A percentile compares a stretch with the other conserved stretches of the same genome.
These are phyloP conservation scores for Pemphigus obesinymphae DNA, from an alignment of 1,140 invertebrate genomes.

Conservation along the genomic window DNA sequence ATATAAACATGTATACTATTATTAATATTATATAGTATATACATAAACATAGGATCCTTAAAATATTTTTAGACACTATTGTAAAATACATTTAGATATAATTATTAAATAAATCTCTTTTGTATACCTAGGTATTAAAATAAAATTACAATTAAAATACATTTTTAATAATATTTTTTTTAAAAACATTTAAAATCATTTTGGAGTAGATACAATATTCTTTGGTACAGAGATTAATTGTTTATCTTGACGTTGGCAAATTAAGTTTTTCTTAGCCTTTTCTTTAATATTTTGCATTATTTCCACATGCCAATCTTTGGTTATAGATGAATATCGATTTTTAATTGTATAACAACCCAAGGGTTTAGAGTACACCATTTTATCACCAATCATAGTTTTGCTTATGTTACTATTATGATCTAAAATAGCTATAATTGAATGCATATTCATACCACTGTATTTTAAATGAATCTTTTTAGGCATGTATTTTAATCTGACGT, in stretches of 20 bases:
- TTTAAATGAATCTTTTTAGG: slow-evolving; percentile 8
- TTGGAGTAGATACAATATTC: neutral
- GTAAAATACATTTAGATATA: neutral
- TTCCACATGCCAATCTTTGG: neutral
- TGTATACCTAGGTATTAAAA: neutral
- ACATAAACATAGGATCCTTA: neutral
- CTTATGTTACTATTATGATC: neutral
- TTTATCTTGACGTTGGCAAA: neutral
- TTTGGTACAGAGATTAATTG: neutral
- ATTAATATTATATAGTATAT: neutral
- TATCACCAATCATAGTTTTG: neutral
- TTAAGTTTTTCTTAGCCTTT: neutral
- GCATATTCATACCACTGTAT: neutral
- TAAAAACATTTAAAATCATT: neutral
- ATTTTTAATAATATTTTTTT: neutral
- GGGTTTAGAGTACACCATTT: neutral
- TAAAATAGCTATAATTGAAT: slow-evolving; percentile 3
- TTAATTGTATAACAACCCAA: neutral
- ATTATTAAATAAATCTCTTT: neutral
- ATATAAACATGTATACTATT: neutral
- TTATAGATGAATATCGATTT: neutral
- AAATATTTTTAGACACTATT: neutral
- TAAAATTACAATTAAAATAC: neutral
- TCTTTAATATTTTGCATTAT: neutral
- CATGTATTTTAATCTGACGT: slow-evolving; percentile 2